Evolutionary conservation across 1,140 invertebrate genomes (phyloP).

Genomic region (Calosoma granatense): DNA sequence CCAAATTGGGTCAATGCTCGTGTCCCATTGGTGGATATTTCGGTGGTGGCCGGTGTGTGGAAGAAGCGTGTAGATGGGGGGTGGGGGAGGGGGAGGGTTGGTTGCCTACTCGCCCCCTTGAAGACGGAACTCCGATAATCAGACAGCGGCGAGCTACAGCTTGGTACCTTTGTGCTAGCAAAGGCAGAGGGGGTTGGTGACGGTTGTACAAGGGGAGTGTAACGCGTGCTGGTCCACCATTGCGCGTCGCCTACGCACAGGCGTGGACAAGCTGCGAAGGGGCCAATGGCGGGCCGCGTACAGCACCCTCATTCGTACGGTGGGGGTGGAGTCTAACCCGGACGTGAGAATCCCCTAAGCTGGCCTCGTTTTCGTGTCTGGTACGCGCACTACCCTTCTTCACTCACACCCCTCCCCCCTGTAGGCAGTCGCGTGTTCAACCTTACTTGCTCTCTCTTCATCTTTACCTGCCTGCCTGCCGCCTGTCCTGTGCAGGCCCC

Average conservation of each 20-base stretch:
- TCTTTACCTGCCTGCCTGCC: neutral
- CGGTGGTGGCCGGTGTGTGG: no score
- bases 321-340: neutral
- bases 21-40: constrained; percentile 1
- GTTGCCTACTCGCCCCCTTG: neutral
- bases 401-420: neutral
- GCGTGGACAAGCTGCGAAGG: neutral
- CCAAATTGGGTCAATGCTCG: constrained; percentile 1
- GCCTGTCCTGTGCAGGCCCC: neutral
- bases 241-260: constrained; percentile 4
- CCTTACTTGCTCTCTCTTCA: no score
- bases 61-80: no score
- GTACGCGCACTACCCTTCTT: neutral
- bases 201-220: neutral
- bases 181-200: neutral
- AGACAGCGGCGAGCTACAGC: neutral
- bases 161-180: no score
- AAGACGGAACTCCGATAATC: neutral
- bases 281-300: neutral
- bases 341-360: neutral
- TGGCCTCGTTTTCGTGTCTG: constrained; percentile 7
- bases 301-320: neutral
- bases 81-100: neutral
- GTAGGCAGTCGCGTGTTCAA: no score
- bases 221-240: neutral